Conservation (phyloP, 37 sponge, comb jelly and placozoan genomes). For the Spongilla lacustris region DNA sequence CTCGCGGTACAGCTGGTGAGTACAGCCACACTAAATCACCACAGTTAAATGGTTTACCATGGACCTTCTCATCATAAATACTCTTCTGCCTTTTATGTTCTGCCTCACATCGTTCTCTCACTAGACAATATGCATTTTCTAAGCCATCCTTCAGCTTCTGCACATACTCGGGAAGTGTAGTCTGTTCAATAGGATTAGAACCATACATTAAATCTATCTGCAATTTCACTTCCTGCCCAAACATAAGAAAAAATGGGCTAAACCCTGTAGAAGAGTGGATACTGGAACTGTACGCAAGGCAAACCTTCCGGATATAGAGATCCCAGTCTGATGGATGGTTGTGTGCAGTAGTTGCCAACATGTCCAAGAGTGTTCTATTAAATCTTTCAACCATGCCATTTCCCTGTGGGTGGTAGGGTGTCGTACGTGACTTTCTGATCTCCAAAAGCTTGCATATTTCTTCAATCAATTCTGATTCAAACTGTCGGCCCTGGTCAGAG, state of each 20-base stretch:
- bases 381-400: constrained; percentile 33
- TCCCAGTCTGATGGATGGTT: constrained; percentile 24
- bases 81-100: constrained; percentile 7
- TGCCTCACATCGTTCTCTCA: neutral
- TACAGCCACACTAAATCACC: constrained; percentile 28
- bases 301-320: constrained; percentile 5
- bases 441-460: constrained; percentile 15
- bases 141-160: constrained; percentile 2
- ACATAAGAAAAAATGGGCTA: constrained; percentile 25
- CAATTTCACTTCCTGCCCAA: constrained; percentile 29
- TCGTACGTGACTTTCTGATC: constrained; percentile 26
- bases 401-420: constrained; percentile 33
- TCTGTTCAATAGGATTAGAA: neutral
- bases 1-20: constrained; percentile 2
- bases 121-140: constrained; percentile 4
- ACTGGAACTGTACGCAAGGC: constrained; percentile 25
- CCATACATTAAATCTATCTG: constrained; percentile 42
- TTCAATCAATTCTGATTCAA: constrained; percentile 16
- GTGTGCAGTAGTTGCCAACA: constrained; percentile 6
- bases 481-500: constrained; percentile 27
- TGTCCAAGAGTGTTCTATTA: constrained; percentile 22
- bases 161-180: neutral
- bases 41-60: constrained; percentile 5
- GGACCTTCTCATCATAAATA: constrained; percentile 7
- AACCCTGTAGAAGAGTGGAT: constrained; percentile 22